These are phyloP conservation scores for Perognathus longimembris DNA, from an alignment of 2,113 vertebrate genomes.

Conservation along the genomic window DNA sequence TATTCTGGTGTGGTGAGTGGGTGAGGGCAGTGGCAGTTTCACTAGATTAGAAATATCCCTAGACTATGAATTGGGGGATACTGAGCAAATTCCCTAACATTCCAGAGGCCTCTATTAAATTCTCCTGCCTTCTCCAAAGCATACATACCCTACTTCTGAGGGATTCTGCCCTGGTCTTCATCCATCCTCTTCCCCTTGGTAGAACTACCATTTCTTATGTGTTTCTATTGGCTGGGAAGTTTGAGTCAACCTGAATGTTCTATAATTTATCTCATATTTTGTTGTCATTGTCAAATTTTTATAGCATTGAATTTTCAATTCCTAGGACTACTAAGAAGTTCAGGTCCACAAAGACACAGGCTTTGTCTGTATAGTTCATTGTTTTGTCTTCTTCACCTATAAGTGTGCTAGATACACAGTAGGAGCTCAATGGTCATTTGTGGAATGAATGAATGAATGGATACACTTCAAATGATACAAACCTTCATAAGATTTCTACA, in stretches of 20 bases:
- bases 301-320: not conserved
- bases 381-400: not conserved
- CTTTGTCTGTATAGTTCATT: not conserved
- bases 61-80: not conserved
- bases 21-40: not conserved
- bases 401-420: not conserved
- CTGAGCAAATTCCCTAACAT: not conserved
- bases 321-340: not conserved
- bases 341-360: rapidly evolving
- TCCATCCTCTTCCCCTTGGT: rapidly evolving
- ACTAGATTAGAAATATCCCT: not conserved
- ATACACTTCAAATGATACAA: not conserved
- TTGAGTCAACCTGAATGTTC: not conserved
- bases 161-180: not conserved
- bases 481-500: not conserved
- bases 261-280: not conserved
- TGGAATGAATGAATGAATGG: not conserved
- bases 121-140: slow-evolving; percentile 39
- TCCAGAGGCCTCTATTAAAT: not conserved
- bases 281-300: not conserved
- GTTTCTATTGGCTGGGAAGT: not conserved
- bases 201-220: not conserved
- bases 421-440: not conserved
- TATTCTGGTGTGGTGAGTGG: not conserved
- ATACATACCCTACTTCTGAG: rapidly evolving